These are phyloP conservation scores for Siderastrea radians DNA, from an alignment of 92 coral and sea anemone species.

Conservation along the genomic window DNA sequence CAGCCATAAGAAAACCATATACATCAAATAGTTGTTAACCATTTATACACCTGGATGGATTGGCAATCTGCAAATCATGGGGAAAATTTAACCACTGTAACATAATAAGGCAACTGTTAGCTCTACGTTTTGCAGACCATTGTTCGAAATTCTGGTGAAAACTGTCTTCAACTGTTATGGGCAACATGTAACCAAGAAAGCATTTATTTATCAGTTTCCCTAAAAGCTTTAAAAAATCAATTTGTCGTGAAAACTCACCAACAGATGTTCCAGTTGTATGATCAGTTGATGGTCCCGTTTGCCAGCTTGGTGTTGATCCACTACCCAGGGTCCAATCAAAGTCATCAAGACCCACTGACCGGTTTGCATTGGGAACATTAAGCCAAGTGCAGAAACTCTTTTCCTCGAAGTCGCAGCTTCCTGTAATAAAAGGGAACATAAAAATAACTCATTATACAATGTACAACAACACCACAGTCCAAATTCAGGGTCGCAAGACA, in stretches of 20 bases:
- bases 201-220: too few relatives aligned
- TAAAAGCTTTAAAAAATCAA: neutral
- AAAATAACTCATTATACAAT: neutral
- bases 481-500: neutral
- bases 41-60: too few relatives aligned
- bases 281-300: conserved; percentile 94
- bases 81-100: too few relatives aligned
- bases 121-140: too few relatives aligned
- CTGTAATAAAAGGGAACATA: conserved; percentile 23
- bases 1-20: too few relatives aligned
- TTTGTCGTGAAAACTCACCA: conserved; percentile 61
- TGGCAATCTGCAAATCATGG: too few relatives aligned
- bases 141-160: too few relatives aligned
- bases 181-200: too few relatives aligned
- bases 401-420: conserved; percentile 94
- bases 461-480: neutral
- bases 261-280: conserved; percentile 92
- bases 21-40: too few relatives aligned
- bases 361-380: conserved; percentile 89
- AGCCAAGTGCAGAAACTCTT: conserved; percentile 91
- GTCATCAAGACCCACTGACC: conserved; percentile 89
- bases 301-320: conserved; percentile 91
- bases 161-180: too few relatives aligned
- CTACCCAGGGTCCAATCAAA: conserved; percentile 99
- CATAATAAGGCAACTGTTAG: too few relatives aligned